Percentiles rank a stretch among this genome's conserved stretches.
Conservation (phyloP, 2,888 invertebrate species). For the Agrochola lota region DNA sequence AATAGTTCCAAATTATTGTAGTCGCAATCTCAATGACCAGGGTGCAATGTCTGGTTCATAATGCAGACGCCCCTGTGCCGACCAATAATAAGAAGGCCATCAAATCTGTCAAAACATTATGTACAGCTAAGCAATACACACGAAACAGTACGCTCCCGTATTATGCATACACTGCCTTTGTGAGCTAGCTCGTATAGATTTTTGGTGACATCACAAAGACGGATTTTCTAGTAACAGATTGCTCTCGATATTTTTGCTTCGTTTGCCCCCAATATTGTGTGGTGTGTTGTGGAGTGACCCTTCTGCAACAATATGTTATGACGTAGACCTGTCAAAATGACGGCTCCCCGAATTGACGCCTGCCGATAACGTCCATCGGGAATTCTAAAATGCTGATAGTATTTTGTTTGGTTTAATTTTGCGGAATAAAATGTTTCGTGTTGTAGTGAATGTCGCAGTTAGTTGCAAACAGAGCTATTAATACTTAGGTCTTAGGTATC, state of each 20-base stretch:
- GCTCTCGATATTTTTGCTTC: not conserved
- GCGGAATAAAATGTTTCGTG: constrained; percentile 53
- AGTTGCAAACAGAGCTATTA: constrained; percentile 36
- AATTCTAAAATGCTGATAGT: constrained; percentile 72
- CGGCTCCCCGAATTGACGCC: constrained; percentile 74
- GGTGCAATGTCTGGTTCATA: not conserved
- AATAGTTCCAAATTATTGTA: not conserved
- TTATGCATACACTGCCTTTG: not conserved
- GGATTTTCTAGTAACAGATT: not conserved
- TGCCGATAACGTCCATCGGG: constrained; percentile 78
- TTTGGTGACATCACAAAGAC: not conserved
- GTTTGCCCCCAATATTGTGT: not conserved
- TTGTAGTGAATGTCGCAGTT: constrained; percentile 35
- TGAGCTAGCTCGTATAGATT: not conserved
- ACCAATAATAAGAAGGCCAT: not conserved
- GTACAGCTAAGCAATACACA: not conserved
- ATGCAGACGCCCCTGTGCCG: not conserved
- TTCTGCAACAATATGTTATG: constrained; percentile 49
- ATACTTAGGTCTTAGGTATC: constrained; percentile 14
- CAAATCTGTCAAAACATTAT: not conserved
- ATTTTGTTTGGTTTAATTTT: constrained; percentile 64
- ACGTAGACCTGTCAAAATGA: constrained; percentile 75
- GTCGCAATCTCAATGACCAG: not conserved
- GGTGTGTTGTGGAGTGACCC: constrained; percentile 33
- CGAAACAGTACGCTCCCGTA: not conserved